phyloP scores from a whole-genome alignment of 1,140 invertebrate species.

The Atta cephalotes region DNA sequence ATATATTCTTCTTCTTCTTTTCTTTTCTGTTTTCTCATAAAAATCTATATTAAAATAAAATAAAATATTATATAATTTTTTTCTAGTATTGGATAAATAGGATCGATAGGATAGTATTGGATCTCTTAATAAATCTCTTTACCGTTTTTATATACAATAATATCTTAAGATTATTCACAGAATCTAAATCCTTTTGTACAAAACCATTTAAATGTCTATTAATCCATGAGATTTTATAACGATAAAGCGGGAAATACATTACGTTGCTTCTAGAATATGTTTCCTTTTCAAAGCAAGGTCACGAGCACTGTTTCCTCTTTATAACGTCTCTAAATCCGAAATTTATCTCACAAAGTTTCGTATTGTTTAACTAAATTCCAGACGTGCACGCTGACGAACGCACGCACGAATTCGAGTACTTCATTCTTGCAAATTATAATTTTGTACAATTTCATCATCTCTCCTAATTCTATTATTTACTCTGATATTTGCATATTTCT shows the following conservation, averaged over 20 bases:
- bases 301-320: conserved; percentile 13
- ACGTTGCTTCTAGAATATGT: neutral
- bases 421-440: conserved; percentile 37
- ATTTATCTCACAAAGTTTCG: conserved; percentile 47
- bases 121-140: neutral
- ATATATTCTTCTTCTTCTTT: neutral
- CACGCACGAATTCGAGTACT: neutral
- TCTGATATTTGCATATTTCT: conserved; percentile 47
- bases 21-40: neutral
- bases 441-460: conserved; percentile 21
- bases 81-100: neutral
- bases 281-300: conserved; percentile 53
- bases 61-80: neutral
- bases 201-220: neutral
- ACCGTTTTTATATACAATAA: neutral
- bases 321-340: conserved; percentile 30
- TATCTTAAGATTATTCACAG: neutral
- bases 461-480: conserved; percentile 2
- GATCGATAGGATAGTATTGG: too few relatives aligned
- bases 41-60: neutral
- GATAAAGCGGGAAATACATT: conserved; percentile 27
- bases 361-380: conserved; percentile 53
- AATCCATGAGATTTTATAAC: neutral
- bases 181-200: neutral
- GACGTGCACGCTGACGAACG: neutral